phyloP scores from a whole-genome alignment of 35 echinoderm and acorn worm species.

The Lytechinus pictus region DNA sequence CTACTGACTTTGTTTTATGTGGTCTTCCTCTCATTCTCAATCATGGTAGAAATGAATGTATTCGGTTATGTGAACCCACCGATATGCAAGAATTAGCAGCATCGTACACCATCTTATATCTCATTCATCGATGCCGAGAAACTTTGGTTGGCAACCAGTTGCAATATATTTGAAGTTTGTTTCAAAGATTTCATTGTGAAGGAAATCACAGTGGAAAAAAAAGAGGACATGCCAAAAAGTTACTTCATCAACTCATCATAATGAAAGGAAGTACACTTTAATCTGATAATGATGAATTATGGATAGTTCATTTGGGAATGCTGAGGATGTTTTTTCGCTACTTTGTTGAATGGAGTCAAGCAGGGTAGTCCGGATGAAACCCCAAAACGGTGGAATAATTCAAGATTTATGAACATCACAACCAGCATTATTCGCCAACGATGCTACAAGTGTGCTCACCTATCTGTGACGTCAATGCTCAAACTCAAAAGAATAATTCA shows the following conservation, averaged over 20 bases:
- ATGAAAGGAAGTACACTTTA: no score
- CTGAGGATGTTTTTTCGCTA: no score
- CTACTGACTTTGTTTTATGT: constrained; percentile 75
- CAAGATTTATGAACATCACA: neutral
- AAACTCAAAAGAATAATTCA: neutral
- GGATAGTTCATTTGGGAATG: no score
- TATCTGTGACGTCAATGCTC: neutral
- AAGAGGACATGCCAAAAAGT: neutral
- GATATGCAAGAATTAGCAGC: constrained; percentile 54
- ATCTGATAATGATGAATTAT: no score
- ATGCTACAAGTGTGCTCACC: neutral
- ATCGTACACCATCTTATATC: neutral
- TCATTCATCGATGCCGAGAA: neutral
- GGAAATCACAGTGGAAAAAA: neutral
- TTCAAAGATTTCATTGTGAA: no score
- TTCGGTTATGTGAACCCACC: constrained; percentile 98
- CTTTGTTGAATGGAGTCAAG: neutral
- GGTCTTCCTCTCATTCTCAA: constrained; percentile 85
- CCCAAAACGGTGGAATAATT: neutral
- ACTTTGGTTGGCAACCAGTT: neutral
- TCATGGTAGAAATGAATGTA: constrained; percentile 91
- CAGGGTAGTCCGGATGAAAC: neutral
- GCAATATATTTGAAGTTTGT: no score
- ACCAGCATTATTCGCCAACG: neutral
- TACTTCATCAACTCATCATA: no score